Base-by-base conservation (phyloP, 2,888 invertebrate species). In the Folsomia candida region DNA sequence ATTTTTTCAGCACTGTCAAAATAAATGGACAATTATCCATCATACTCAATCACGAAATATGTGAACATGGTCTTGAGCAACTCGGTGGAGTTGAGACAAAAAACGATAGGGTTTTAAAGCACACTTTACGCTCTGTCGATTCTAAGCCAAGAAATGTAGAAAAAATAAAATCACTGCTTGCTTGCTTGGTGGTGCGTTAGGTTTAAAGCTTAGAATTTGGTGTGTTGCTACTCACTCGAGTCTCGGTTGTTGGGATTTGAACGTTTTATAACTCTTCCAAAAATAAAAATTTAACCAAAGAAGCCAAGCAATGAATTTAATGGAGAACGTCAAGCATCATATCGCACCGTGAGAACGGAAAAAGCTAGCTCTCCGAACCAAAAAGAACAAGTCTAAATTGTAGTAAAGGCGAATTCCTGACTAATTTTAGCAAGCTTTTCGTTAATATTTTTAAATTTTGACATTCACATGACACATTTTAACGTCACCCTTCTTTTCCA, bases 261-360 rank as follows among this genome's bases (percentile, higher is more conserved):
- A 14, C 6, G 37, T 37, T 37, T 37, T 37, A 37, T 37, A 37
- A 37, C 37, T 37, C 37, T 37, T 37, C 37, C 37, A 37, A 20
- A 54, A 54, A 54, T 54, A 54, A 54, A 54, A 54, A 54, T 9
- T 11, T 54, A 54, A 22, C 22, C 6, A 14, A 14, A 18, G 47
- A 11, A 54, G 54, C 54, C 18, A 54, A 54, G 18, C 6, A 37
- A 37, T 37, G 37, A 37, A 37, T 37, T 37, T 37, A 37, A 37
- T 37, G 37, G 37, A 37, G 37, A 37, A 37, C 37, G 54, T 54
- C 54, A 54, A 54, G 54, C 54, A 54, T 54, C 54, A 54, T 54
- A 20, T 54, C 6, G 54, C 54, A 54, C 54, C 54, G 54, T 54
- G 54, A 54, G 54, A 54, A 54, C 54, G 20, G n/a, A 54, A 54